These are phyloP conservation scores for Mellivora capensis DNA, from an alignment of 2,113 vertebrate species.

Conservation along the genomic window DNA sequence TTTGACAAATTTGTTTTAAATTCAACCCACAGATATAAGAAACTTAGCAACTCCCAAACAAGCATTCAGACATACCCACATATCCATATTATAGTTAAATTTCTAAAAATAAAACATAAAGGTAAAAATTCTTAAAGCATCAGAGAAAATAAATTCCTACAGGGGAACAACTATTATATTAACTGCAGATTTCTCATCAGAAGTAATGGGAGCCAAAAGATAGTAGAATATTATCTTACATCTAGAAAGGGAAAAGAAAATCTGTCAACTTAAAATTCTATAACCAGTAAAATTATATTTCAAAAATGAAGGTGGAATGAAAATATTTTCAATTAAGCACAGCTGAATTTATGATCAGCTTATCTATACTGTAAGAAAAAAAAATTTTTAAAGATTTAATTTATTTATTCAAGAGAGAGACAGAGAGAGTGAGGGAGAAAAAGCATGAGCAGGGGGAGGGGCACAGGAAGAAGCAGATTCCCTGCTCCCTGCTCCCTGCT, in stretches of 20 bases:
- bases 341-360: not conserved
- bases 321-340: not conserved
- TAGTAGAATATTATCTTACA: not conserved
- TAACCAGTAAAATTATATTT: not conserved
- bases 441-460: too few species aligned
- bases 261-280: not conserved
- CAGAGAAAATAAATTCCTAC: not conserved
- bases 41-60: not conserved
- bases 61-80: not conserved
- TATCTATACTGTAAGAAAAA: not conserved
- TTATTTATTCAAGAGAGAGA: too few species aligned
- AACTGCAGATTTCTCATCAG: not conserved
- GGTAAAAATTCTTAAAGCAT: not conserved
- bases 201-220: not conserved
- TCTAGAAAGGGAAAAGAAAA: not conserved
- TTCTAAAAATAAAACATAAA: not conserved
- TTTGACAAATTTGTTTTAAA: not conserved
- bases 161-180: not conserved
- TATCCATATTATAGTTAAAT: not conserved
- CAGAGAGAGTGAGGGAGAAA: too few species aligned
- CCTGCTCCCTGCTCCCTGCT: too few species aligned
- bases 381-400: too few species aligned
- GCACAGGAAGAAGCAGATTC: too few species aligned
- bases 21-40: not conserved
- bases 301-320: not conserved